phyloP scores from a whole-genome alignment of 1,140 invertebrate genomes.

The Eumeta japonica region DNA sequence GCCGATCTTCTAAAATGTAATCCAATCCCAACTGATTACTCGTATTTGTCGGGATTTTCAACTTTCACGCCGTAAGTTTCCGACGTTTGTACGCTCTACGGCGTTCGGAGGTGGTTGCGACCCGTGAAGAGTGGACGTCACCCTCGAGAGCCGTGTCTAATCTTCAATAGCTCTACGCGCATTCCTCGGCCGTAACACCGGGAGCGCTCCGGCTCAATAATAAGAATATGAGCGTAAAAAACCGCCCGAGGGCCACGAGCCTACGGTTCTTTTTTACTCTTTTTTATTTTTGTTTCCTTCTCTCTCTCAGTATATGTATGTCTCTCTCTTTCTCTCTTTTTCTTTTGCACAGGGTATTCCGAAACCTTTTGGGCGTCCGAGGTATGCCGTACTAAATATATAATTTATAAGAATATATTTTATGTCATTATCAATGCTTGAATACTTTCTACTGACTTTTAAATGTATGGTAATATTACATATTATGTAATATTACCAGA shows the following conservation, averaged over 20 bases:
- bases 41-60: background rate
- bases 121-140: no score
- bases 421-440: no score
- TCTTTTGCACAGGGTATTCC: no score
- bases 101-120: background rate
- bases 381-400: no score
- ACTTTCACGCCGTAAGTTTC: background rate
- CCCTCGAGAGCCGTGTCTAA: no score
- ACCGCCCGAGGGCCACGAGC: no score
- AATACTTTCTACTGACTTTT: no score
- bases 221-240: constrained; percentile 54
- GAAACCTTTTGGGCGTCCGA: no score
- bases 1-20: background rate
- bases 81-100: background rate
- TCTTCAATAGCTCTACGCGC: no score
- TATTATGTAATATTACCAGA: no score
- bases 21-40: background rate
- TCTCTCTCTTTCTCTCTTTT: constrained; percentile 22
- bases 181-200: constrained; percentile 54
- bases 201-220: constrained; percentile 49
- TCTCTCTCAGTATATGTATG: constrained; percentile 17
- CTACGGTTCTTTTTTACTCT: constrained; percentile 40
- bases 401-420: no score
- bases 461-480: no score
- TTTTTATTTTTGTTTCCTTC: constrained; percentile 23